Base-by-base conservation (phyloP, 2,797 vertebrate genomes). In the Fistularia commersonii region DNA sequence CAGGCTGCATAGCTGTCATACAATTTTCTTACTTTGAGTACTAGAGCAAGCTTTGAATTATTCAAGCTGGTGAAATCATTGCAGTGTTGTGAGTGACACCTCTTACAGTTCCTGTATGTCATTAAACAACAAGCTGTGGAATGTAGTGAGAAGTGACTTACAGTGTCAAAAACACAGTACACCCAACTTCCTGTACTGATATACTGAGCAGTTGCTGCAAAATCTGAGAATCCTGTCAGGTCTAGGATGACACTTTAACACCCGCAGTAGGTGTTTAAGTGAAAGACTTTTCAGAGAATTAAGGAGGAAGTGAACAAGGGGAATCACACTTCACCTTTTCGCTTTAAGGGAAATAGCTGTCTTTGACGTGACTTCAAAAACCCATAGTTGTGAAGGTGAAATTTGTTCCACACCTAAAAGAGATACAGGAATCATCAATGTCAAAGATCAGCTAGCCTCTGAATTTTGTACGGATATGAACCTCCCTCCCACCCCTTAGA, bases 201-300 rank as follows among this genome's bases (percentile, higher is more conserved):
- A 2, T 15, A 47, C 31, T 34, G 32, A 36, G 32, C 14, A 41
- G 14, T 37, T 15, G 13, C 3, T 57, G 31, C 32, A 0, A 9
- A 42, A 33, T 7, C 11, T 11, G 32, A 41, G 31, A 51, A 44
- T 31, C 10, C n/a, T 40, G 11, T 39, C 11, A 8, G 51, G 23
- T 36, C 13, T 8, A 35, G 35, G 7, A 6, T 36, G 35, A 2
- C 2, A 5, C 11, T 37, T 10, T 13, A 32, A 23, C 23, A 23
- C 23, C 23, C 4, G 23, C 23, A 6, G 9, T 42, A 64, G 8
- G 59, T 74, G 66, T 69, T 72, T 72, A 65, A 72, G 32, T 43
- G 32, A 7, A 5, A 0, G 11, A 45, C 71, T 69, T 64, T 38
- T 45, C 32, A 50, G 43, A 57, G 9, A 49, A 50, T 51, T 38